These are phyloP conservation scores for Parascotia fuliginaria DNA, from an alignment of 2,888 invertebrate species.

Conservation along the genomic window DNA sequence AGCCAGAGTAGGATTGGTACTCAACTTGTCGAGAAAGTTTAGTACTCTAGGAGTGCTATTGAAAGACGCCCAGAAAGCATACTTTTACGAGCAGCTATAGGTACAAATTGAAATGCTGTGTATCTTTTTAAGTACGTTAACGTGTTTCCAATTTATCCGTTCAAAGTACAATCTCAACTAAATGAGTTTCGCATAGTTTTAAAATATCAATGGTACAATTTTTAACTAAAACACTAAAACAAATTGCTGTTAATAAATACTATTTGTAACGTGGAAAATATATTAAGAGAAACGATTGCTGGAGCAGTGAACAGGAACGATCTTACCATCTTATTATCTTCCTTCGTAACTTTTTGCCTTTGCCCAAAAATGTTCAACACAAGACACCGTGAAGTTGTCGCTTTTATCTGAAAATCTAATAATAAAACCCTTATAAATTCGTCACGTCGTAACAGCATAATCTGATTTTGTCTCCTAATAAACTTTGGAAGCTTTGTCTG, in stretches of 20 bases:
- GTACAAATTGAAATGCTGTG: neutral
- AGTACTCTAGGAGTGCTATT: constrained; percentile 50
- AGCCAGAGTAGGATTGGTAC: constrained; percentile 64
- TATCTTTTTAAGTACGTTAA: neutral
- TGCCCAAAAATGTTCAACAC: constrained; percentile 13
- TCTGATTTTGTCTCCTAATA: constrained; percentile 36
- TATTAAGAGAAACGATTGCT: constrained; percentile 12
- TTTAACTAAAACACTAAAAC: too few species aligned
- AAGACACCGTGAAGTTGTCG: constrained; percentile 22
- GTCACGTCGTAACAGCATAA: constrained; percentile 38
- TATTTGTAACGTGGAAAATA: constrained; percentile 7
- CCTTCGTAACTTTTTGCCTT: constrained; percentile 15
- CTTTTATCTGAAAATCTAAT: constrained; percentile 40
- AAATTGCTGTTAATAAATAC: constrained; percentile 2
- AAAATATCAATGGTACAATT: too few species aligned
- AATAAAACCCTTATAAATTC: constrained; percentile 41
- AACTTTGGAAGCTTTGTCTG: constrained; percentile 23
- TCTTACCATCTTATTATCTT: constrained; percentile 15
- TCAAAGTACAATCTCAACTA: neutral
- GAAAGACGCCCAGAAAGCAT: constrained; percentile 46
- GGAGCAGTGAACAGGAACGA: constrained; percentile 6
- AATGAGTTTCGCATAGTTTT: neutral
- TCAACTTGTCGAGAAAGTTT: constrained; percentile 57
- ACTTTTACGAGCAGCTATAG: constrained; percentile 31
- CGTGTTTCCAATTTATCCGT: neutral